Conservation (phyloP, 92 coral and sea anemone genomes). For the Phenganax stokvisi region DNA sequence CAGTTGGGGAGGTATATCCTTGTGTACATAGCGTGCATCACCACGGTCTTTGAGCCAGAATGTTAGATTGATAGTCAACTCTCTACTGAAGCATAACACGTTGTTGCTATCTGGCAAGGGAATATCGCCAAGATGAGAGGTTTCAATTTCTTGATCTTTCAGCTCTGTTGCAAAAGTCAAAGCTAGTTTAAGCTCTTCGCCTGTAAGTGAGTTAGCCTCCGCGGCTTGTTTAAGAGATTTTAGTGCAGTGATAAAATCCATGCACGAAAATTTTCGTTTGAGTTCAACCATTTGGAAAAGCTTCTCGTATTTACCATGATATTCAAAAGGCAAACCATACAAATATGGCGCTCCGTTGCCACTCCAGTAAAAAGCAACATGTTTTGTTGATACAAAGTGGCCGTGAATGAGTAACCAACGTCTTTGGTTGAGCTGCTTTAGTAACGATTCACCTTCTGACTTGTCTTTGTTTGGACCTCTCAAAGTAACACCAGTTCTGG, state of each 20-base stretch:
- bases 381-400: constrained; percentile 65
- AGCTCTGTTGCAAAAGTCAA: constrained; percentile 68
- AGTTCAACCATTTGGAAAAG: constrained; percentile 73
- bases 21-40: constrained; percentile 60
- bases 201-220: constrained; percentile 56
- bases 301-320: constrained; percentile 52
- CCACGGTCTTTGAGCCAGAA: constrained; percentile 68
- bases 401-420: constrained; percentile 76
- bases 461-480: constrained; percentile 26
- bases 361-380: constrained; percentile 78
- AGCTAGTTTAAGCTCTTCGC: constrained; percentile 67
- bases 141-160: constrained; percentile 50
- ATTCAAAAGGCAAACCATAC: constrained; percentile 75
- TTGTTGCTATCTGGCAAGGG: constrained; percentile 77
- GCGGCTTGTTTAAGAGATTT: constrained; percentile 65
- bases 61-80: constrained; percentile 76
- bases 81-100: constrained; percentile 59
- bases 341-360: constrained; percentile 81
- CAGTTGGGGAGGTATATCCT: constrained; percentile 64
- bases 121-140: constrained; percentile 54
- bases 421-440: constrained; percentile 56
- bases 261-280: constrained; percentile 56
- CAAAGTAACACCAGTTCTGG: neutral
- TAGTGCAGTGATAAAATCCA: constrained; percentile 70
- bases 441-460: constrained; percentile 53